Evolutionary conservation across 2,797 vertebrate genomes (phyloP).

Genomic region (Carapus acus): DNA sequence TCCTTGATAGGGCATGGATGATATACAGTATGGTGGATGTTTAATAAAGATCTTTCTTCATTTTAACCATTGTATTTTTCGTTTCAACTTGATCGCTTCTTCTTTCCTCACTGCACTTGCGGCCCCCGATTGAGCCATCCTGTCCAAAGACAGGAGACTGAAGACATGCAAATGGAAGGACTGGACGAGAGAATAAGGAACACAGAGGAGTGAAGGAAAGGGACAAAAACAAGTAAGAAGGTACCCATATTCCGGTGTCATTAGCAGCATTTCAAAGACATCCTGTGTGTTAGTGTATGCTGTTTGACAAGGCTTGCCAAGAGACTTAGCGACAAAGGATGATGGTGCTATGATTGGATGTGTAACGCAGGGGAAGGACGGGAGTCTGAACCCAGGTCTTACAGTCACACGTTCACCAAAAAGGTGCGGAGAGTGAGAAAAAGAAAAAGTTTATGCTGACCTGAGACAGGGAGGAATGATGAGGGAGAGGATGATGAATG

Average conservation of each 20-base stretch:
- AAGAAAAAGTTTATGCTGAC: slow-evolving; percentile 5
- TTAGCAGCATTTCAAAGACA: slow-evolving; percentile 74
- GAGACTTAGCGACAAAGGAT: slow-evolving; percentile 64
- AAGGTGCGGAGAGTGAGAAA: slow-evolving; percentile 12
- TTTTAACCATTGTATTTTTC: slow-evolving; percentile 2
- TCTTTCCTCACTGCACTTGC: background rate
- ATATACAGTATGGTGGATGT: slow-evolving; percentile 37
- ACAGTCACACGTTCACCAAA: slow-evolving; percentile 9
- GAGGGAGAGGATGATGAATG: slow-evolving; percentile 32
- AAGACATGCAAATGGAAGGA: slow-evolving; percentile 44
- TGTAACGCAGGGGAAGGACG: slow-evolving; percentile 57
- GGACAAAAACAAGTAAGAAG: slow-evolving; percentile 41
- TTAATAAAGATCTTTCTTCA: slow-evolving; percentile 20
- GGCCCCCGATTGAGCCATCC: too few relatives aligned
- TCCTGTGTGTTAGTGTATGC: slow-evolving; percentile 63
- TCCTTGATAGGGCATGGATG: slow-evolving; percentile 15
- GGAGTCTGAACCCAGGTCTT: slow-evolving; percentile 32
- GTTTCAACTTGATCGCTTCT: background rate
- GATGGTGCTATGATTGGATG: slow-evolving; percentile 65
- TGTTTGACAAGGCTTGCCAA: slow-evolving; percentile 70
- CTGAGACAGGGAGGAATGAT: background rate
- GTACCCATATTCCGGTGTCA: slow-evolving; percentile 65
- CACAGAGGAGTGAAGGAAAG: slow-evolving; percentile 37
- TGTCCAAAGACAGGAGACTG: background rate
- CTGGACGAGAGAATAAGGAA: slow-evolving; percentile 36